A percentile compares a stretch with the other conserved stretches of the same genome.
phyloP scores from a whole-genome alignment of 2,113 vertebrate species.

The Dermatemys mawii region DNA sequence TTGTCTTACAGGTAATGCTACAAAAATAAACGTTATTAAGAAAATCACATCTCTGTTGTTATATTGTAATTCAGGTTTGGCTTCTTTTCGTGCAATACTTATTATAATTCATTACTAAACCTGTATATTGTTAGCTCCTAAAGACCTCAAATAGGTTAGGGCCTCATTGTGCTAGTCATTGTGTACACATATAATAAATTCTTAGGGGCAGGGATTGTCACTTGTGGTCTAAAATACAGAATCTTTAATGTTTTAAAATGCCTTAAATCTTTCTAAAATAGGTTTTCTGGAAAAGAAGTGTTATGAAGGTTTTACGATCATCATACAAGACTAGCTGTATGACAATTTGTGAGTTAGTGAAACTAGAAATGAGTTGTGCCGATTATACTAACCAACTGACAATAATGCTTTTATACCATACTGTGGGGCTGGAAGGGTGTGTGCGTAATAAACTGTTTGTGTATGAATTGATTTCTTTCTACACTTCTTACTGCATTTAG shows the following conservation, averaged over 20 bases:
- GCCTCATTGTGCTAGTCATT: background rate
- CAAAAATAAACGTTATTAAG: background rate
- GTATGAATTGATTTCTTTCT: too few species aligned
- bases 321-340: background rate
- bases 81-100: background rate
- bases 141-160: background rate
- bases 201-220: too few species aligned
- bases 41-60: background rate
- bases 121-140: background rate
- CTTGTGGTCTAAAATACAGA: background rate
- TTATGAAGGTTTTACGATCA: background rate
- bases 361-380: background rate
- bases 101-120: background rate
- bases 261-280: background rate
- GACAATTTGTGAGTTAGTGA: background rate
- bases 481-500: too few species aligned
- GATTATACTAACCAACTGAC: background rate
- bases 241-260: background rate
- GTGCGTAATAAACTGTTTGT: too few species aligned
- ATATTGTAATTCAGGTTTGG: background rate
- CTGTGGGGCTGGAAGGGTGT: too few species aligned
- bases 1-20: background rate
- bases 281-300: background rate
- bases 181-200: background rate
- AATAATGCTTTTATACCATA: background rate